Conservation (phyloP, 1,140 invertebrate genomes). For the Atta cephalotes region DNA sequence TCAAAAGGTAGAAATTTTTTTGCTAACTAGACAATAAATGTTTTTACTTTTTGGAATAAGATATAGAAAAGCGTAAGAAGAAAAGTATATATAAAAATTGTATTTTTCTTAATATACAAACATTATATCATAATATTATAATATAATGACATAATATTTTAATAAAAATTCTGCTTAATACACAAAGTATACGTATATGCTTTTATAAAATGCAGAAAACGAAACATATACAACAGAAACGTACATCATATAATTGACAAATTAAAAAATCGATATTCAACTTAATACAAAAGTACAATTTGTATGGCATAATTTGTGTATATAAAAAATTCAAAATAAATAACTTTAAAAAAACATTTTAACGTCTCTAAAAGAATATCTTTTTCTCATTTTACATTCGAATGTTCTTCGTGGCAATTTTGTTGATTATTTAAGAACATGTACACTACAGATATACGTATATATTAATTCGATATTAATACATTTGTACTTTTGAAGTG, state of each 20-base stretch:
- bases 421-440: slow-evolving; percentile 1
- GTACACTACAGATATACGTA: not conserved
- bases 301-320: slow-evolving; percentile 2
- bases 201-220: slow-evolving; percentile 1
- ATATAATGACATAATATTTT: slow-evolving; percentile 8
- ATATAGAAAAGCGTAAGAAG: not conserved
- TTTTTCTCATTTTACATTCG: not conserved
- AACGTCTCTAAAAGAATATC: not conserved
- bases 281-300: slow-evolving; percentile 12
- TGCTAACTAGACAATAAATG: not conserved
- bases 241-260: slow-evolving; percentile 9
- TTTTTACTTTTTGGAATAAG: not conserved
- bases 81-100: slow-evolving; percentile 39
- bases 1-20: not conserved
- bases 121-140: slow-evolving; percentile 21
- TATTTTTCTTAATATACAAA: slow-evolving; percentile 28
- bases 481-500: slow-evolving; percentile 50
- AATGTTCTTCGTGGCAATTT: slow-evolving; percentile 10
- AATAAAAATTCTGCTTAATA: slow-evolving; percentile 13
- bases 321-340: not conserved
- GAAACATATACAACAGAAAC: slow-evolving; percentile 18
- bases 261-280: not conserved
- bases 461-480: slow-evolving; percentile 39
- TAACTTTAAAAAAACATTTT: not conserved
- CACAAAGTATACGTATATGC: slow-evolving; percentile 20